Evolutionary conservation across 2,888 invertebrate genomes (phyloP).

Genomic region (Panopea generosa): DNA sequence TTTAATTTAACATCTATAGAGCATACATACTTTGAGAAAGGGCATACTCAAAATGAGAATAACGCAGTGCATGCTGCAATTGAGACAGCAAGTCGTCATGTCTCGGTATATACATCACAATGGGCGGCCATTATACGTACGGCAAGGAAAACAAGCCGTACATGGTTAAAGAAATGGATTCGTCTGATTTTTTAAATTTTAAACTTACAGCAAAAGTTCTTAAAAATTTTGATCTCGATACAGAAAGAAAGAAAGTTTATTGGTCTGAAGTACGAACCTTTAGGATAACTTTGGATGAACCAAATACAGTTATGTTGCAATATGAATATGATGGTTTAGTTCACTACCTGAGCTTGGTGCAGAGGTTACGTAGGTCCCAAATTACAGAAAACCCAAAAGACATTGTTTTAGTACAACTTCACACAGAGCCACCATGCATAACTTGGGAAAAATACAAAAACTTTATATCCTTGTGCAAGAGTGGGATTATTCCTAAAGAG

Average conservation of each 20-base stretch:
- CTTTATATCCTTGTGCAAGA: not conserved
- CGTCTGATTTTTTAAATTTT: conserved; percentile 41
- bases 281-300: conserved; percentile 7
- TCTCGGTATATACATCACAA: conserved; percentile 39
- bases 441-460: conserved; percentile 13
- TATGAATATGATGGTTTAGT: conserved; percentile 33
- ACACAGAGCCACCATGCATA: not conserved
- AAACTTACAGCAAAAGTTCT: conserved; percentile 19
- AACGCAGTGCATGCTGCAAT: conserved; percentile 45
- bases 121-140: conserved; percentile 42
- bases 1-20: conserved; percentile 30
- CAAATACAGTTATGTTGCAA: conserved; percentile 20
- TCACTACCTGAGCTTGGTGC: conserved; percentile 11
- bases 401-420: conserved; percentile 2
- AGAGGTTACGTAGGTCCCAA: conserved; percentile 9
- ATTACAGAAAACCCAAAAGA: conserved; percentile 18
- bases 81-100: conserved; percentile 25
- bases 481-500: conserved; percentile 8
- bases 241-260: conserved; percentile 26
- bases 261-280: conserved; percentile 27
- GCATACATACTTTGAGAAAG: conserved; percentile 52
- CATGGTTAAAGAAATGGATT: conserved; percentile 32
- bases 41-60: conserved; percentile 55
- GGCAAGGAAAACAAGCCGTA: conserved; percentile 30
- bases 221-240: conserved; percentile 35